phyloP scores from a whole-genome alignment of 2,888 invertebrate genomes.

The Metallyticus violacea region DNA sequence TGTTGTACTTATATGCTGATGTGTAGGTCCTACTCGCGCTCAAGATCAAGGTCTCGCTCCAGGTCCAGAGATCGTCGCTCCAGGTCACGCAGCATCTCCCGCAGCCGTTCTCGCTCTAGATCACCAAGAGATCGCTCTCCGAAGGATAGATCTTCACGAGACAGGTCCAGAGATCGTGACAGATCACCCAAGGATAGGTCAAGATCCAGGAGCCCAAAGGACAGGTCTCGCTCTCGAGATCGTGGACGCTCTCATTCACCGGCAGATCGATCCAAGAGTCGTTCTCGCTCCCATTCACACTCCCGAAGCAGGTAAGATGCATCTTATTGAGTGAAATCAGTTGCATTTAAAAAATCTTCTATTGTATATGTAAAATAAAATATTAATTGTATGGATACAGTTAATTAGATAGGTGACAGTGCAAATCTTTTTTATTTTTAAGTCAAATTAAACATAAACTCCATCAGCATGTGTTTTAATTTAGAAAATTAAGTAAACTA shows the following conservation, averaged over 20 bases:
- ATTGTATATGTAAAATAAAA: no score
- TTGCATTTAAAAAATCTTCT: background rate
- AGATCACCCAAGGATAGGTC: slow-evolving; percentile 6
- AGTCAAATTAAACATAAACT: no score
- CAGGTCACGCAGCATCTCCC: slow-evolving; percentile 39
- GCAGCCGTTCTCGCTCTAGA: slow-evolving; percentile 35
- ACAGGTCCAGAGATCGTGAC: background rate
- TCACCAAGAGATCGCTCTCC: slow-evolving; percentile 27
- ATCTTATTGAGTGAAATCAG: background rate
- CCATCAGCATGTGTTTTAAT: no score
- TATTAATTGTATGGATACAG: no score
- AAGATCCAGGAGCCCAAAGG: slow-evolving; percentile 5
- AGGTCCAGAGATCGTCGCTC: slow-evolving; percentile 44
- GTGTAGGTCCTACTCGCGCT: slow-evolving; percentile 40
- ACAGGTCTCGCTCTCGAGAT: slow-evolving; percentile 23
- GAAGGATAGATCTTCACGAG: slow-evolving; percentile 19
- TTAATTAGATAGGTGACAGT: no score
- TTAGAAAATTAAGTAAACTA: no score
- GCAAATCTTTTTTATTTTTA: no score
- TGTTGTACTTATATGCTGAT: background rate
- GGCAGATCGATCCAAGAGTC: slow-evolving; percentile 37
- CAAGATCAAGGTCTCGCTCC: slow-evolving; percentile 45
- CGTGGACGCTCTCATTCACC: slow-evolving; percentile 27
- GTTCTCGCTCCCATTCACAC: slow-evolving; percentile 18
- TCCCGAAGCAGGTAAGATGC: slow-evolving; percentile 22